Evolutionary conservation across 2,888 invertebrate species (phyloP), one percentile per base, ranked within the genome.

Genomic region (Luperina nickerlii): DNA sequence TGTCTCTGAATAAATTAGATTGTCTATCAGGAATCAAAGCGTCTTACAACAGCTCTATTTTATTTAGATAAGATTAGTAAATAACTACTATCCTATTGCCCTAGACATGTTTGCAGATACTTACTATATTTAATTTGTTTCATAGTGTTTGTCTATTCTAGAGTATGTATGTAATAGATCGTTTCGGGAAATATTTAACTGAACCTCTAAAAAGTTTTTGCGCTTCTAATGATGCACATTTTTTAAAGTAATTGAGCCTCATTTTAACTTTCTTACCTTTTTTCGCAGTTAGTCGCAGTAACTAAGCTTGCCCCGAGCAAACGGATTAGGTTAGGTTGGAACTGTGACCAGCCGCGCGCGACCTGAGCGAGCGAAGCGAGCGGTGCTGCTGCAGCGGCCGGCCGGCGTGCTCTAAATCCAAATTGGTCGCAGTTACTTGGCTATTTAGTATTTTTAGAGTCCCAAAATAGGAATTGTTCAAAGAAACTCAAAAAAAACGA

Each of bases 1-100:
- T 81, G 80, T 27, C 76, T 62, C 45, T 68, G 80, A 76, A 81
- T 81, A 62, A 68, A 80, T 80, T 38, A 48, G 7, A 38, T 62
- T 15, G 27, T 54, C 62, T 65, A 57, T 81, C 82, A 27, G 27
- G 54, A 42, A 81, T 38, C 15, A 62, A 82, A 68, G 32, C 13
- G 20, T 24, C 15, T n/a, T n/a, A 38, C 6, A 32, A 27, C 9
- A 65, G 18, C 11, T 54, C 2, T 32, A 15, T 4, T 45, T 24
- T 72, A 54, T 65, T 80, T 65, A 24, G 24, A n/a, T 48, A 62
- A 1, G 4, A 48, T 48, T 38, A 7, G 9, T 27, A 76, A 76
- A 62, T 32, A 75, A n/a, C 66, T 72, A 63, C 8, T 27, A 24
- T 3, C 7, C 7, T n/a, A 20, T 45, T 6, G 9, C 13, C 15